Evolutionary conservation across 2,113 vertebrate species (phyloP).

Genomic region (Axis porcinus): DNA sequence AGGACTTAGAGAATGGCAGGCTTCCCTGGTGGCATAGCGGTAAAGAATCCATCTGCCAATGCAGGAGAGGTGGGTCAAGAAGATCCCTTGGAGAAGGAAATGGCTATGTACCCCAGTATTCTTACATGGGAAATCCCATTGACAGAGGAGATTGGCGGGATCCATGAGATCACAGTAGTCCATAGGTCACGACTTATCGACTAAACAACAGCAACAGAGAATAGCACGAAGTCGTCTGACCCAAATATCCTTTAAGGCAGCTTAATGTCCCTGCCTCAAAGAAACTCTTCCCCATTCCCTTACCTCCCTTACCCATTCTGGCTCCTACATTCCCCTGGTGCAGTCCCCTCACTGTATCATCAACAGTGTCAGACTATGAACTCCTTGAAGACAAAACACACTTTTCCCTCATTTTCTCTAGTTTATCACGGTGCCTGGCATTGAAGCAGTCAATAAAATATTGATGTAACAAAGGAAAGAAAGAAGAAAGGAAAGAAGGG

Average conservation of each 20-base stretch:
- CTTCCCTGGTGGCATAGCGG: not conserved
- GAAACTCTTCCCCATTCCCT: not conserved
- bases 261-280: not conserved
- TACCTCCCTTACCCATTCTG: not conserved
- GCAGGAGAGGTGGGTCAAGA: not conserved
- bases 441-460: not conserved
- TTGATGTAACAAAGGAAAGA: not conserved
- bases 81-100: not conserved
- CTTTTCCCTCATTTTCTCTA: not conserved
- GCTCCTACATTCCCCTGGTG: not conserved
- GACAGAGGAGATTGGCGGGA: not conserved
- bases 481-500: not conserved
- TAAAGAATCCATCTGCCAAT: not conserved
- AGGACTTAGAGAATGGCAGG: not conserved
- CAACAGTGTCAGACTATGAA: not conserved
- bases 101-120: not conserved
- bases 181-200: not conserved
- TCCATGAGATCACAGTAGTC: not conserved
- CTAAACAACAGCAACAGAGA: not conserved
- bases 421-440: not conserved
- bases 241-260: not conserved
- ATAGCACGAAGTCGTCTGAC: not conserved
- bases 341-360: not conserved
- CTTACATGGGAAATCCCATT: not conserved
- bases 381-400: conserved; percentile 15